A percentile compares a stretch with the other conserved stretches of the same genome.
Evolutionary conservation across 2,888 invertebrate genomes (phyloP).

Genomic region (Tipula unca): DNA sequence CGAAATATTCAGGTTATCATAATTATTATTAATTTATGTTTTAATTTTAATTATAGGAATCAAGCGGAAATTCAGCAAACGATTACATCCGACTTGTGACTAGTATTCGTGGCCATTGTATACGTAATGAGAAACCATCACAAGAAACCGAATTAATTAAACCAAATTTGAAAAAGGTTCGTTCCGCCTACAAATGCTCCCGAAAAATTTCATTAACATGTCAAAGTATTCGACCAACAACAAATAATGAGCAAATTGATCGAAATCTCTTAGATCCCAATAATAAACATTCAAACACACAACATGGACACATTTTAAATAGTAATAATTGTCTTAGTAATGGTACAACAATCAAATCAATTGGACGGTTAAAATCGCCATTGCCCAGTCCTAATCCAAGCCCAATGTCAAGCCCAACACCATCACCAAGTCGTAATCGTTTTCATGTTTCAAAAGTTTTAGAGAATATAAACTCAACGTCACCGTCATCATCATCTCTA

Average conservation of each 20-base stretch:
- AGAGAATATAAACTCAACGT: slow-evolving; percentile 30
- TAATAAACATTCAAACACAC: slow-evolving; percentile 25
- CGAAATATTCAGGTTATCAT: neutral
- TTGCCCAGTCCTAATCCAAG: slow-evolving; percentile 54
- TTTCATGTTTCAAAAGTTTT: slow-evolving; percentile 41
- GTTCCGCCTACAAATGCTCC: slow-evolving; percentile 35
- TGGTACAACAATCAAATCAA: slow-evolving; percentile 30
- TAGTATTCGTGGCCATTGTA: slow-evolving; percentile 52
- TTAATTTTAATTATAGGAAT: slow-evolving; percentile 22
- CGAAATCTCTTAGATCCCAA: slow-evolving; percentile 31
- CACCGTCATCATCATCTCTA: slow-evolving; percentile 28
- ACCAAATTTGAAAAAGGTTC: slow-evolving; percentile 26
- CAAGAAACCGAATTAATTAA: slow-evolving; percentile 30
- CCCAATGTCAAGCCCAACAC: slow-evolving; percentile 60
- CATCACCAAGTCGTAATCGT: slow-evolving; percentile 43
- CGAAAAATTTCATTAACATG: slow-evolving; percentile 67
- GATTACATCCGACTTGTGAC: slow-evolving; percentile 44
- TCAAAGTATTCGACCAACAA: slow-evolving; percentile 45
- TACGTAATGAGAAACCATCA: slow-evolving; percentile 48
- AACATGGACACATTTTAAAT: slow-evolving; percentile 1
- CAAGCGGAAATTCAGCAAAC: slow-evolving; percentile 35
- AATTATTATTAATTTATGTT: neutral
- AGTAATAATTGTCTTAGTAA: slow-evolving; percentile 1
- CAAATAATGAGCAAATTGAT: slow-evolving; percentile 37
- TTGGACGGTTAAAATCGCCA: slow-evolving; percentile 56